Conservation (phyloP, 37 sponge, comb jelly and placozoan genomes). For the Beroe ovata region DNA sequence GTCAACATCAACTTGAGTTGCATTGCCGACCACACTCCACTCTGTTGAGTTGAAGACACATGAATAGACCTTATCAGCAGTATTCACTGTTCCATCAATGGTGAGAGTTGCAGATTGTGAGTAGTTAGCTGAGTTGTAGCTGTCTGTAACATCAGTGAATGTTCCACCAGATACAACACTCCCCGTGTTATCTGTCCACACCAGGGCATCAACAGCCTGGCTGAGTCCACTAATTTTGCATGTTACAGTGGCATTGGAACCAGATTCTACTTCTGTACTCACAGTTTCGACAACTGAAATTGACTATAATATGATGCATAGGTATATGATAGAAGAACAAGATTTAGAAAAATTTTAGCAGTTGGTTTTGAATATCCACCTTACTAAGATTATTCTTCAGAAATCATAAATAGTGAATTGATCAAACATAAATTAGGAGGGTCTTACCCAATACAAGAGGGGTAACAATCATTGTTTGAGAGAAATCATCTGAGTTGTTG, state of each 20-base stretch:
- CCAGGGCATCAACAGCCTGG: background rate
- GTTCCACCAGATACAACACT: background rate
- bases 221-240: conserved; percentile 1
- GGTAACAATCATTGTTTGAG: background rate
- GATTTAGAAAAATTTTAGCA: too few relatives aligned
- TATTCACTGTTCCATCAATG: background rate
- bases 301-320: too few relatives aligned
- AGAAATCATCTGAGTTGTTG: background rate
- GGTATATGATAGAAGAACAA: too few relatives aligned
- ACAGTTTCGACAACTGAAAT: background rate
- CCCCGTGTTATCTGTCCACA: background rate
- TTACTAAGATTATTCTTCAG: too few relatives aligned
- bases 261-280: conserved; percentile 1
- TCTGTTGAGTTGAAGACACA: conserved; percentile 8
- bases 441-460: background rate
- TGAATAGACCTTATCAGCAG: background rate
- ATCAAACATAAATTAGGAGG: too few relatives aligned
- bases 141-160: background rate
- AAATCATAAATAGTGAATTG: too few relatives aligned
- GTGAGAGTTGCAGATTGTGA: conserved; percentile 13
- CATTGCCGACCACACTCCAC: background rate
- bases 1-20: background rate
- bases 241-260: background rate
- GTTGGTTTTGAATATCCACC: too few relatives aligned
- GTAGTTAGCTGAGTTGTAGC: background rate